Conservation (phyloP, 2,797 vertebrate species). For the Gambusia yucatana region DNA sequence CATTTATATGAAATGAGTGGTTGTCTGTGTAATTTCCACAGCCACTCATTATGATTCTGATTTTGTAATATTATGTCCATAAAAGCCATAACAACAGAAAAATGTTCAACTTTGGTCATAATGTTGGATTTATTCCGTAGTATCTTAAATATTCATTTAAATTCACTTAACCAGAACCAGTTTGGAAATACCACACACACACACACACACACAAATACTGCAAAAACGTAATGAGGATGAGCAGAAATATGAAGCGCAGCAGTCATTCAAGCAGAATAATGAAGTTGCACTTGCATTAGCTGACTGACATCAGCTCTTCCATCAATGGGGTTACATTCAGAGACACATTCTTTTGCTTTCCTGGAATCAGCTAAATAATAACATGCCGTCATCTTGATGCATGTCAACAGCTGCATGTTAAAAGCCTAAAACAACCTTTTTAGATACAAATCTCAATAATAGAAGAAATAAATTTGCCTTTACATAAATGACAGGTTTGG, state of each 20-base stretch:
- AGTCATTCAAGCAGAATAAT: conserved; percentile 2
- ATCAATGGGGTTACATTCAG: not conserved
- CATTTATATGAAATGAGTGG: conserved; percentile 7
- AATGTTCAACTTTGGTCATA: not conserved
- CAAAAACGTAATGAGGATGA: not conserved
- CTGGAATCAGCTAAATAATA: not conserved
- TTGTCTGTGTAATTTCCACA: not conserved
- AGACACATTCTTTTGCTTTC: not conserved
- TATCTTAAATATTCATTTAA: not conserved
- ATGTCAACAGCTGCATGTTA: conserved; percentile 5
- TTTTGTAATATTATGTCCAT: not conserved
- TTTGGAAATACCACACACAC: not conserved
- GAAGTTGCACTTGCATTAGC: conserved; percentile 3
- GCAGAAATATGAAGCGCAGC: not conserved
- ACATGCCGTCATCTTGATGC: not conserved
- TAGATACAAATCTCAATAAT: not conserved
- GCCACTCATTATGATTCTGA: not conserved
- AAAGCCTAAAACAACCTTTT: not conserved
- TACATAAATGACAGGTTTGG: not conserved
- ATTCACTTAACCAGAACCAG: conserved; percentile 6
- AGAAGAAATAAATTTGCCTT: not conserved
- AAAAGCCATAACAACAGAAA: not conserved
- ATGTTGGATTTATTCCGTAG: not conserved
- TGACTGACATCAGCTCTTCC: not conserved
- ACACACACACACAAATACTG: not conserved